phyloP scores from a whole-genome alignment of 2,888 invertebrate species.

The Leptinotarsa peninsularis region DNA sequence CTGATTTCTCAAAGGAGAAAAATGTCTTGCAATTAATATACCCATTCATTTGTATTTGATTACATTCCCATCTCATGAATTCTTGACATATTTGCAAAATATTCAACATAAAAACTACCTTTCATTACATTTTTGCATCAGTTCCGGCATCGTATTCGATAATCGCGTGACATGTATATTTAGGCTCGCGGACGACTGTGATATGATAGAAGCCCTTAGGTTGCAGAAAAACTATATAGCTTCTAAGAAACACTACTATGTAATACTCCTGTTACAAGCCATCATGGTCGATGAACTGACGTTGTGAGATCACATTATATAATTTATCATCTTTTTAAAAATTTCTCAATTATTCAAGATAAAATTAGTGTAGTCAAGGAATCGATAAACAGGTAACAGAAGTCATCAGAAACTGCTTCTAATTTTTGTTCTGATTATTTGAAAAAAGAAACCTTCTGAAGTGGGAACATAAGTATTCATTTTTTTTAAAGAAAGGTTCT shows the following conservation, averaged over 20 bases:
- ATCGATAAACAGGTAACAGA: no score
- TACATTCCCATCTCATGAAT: neutral
- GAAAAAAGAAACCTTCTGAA: no score
- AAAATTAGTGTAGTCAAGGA: no score
- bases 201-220: neutral
- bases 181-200: neutral
- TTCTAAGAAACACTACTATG: neutral
- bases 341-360: neutral
- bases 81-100: neutral
- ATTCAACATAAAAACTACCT: neutral
- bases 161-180: constrained; percentile 2
- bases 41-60: neutral
- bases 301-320: neutral
- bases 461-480: no score
- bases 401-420: no score
- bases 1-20: no score
- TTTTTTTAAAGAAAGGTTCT: no score
- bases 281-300: constrained; percentile 1
- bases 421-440: no score
- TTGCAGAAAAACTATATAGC: neutral
- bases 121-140: neutral
- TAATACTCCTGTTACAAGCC: neutral
- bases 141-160: neutral
- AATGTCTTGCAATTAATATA: no score
- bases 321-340: neutral